A percentile compares a stretch with the other conserved stretches of the same genome.
Evolutionary conservation across 2,888 invertebrate genomes (phyloP).

Genomic region (Iselma pallidipennis): DNA sequence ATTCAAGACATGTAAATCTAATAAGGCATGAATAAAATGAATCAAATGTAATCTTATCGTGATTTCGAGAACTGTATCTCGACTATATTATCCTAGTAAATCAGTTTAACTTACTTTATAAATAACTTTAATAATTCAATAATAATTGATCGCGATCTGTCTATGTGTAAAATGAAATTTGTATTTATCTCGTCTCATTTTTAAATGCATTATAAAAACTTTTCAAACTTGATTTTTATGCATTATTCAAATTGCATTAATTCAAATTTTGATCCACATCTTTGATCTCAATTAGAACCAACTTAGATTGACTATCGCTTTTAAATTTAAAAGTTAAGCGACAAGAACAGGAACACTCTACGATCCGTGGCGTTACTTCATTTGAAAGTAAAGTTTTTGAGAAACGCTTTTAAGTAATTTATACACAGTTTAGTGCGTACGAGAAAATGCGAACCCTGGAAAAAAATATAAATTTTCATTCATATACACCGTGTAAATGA

Average conservation of each 20-base stretch:
- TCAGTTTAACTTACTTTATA: conserved; percentile 16
- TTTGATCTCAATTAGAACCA: background rate
- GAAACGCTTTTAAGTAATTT: no score
- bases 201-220: no score
- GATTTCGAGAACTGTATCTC: conserved; percentile 23
- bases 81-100: conserved; percentile 22
- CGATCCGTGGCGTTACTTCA: no score
- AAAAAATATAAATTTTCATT: no score
- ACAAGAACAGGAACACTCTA: no score
- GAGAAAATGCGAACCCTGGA: no score
- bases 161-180: no score
- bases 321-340: no score
- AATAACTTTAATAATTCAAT: background rate
- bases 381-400: no score
- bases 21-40: conserved; percentile 35
- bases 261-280: background rate
- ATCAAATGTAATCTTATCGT: conserved; percentile 34
- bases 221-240: background rate
- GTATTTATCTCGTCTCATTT: background rate
- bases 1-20: conserved; percentile 36
- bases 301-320: background rate
- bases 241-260: background rate
- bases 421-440: no score
- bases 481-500: no score
- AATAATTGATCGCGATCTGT: no score